Conservation (phyloP, 1,140 invertebrate genomes). For the Meteorus sp. region DNA sequence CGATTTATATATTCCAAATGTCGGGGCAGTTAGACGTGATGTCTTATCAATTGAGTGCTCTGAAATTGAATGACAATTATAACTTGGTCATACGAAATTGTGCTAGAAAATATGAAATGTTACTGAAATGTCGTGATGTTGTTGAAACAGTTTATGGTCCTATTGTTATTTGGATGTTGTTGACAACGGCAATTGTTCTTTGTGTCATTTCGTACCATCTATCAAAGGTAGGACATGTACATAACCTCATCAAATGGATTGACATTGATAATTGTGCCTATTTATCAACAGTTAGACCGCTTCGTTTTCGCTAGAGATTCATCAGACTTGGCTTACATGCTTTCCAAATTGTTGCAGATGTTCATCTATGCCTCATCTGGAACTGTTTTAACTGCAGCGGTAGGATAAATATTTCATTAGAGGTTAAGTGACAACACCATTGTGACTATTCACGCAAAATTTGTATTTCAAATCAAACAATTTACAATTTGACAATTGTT, state of each 20-base stretch:
- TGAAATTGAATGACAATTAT: conserved; percentile 21
- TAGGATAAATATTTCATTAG: not conserved
- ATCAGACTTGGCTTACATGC: not conserved
- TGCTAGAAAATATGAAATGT: conserved; percentile 17
- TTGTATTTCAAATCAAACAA: not conserved
- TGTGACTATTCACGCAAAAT: too few species aligned
- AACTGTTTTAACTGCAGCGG: not conserved
- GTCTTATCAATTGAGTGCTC: conserved; percentile 23
- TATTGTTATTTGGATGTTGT: conserved; percentile 28
- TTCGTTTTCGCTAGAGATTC: not conserved
- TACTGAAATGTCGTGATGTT: conserved; percentile 25
- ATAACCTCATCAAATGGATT: too few species aligned
- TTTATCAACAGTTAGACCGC: not conserved
- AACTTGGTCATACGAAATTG: conserved; percentile 20
- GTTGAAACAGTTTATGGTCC: conserved; percentile 36
- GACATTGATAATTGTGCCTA: not conserved
- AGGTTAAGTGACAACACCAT: not conserved
- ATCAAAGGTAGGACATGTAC: conserved; percentile 30
- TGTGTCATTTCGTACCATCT: conserved; percentile 39
- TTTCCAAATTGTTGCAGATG: not conserved
- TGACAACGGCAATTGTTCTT: conserved; percentile 32
- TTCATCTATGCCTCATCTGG: not conserved
- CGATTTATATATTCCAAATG: conserved; percentile 35
- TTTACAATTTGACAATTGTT: not conserved
- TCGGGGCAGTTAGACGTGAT: conserved; percentile 17